A percentile compares a stretch with the other conserved stretches of the same genome.
Conservation (phyloP, 2,888 invertebrate species). For the Mystacides longicornis region DNA sequence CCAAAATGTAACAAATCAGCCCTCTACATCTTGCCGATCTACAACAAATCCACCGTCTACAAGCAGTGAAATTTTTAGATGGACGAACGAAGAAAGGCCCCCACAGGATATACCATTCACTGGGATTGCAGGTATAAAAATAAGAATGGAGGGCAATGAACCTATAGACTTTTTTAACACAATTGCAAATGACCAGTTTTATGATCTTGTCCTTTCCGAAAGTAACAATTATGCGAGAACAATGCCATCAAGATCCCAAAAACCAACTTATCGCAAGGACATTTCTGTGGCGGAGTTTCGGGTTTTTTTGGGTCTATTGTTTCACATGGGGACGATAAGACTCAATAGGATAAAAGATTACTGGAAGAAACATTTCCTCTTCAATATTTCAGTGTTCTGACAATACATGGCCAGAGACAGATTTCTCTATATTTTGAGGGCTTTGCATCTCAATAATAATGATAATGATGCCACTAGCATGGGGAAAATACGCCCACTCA, state of each 20-base stretch:
- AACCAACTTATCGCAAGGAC: neutral
- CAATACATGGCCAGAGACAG: neutral
- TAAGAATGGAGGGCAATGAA: neutral
- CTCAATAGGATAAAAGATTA: conserved; percentile 9
- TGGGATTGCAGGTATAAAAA: too few species aligned
- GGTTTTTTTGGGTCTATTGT: conserved; percentile 7
- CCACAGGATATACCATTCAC: too few species aligned
- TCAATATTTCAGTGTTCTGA: conserved; percentile 1
- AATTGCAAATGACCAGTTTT: neutral
- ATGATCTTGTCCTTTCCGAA: neutral
- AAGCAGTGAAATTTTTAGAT: too few species aligned
- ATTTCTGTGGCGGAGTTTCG: neutral
- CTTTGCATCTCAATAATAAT: neutral
- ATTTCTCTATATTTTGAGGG: neutral
- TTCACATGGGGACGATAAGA: conserved; percentile 12
- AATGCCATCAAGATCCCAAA: neutral
- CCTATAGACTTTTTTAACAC: neutral
- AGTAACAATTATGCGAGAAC: neutral
- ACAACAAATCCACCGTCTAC: too few species aligned
- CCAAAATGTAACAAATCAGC: too few species aligned
- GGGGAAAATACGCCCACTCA: conserved; percentile 2
- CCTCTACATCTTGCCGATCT: too few species aligned
- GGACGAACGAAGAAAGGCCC: too few species aligned
- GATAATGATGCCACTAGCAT: neutral
- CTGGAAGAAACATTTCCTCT: conserved; percentile 10